phyloP scores from a whole-genome alignment of 2,888 invertebrate genomes.

The Parascotia fuliginaria region DNA sequence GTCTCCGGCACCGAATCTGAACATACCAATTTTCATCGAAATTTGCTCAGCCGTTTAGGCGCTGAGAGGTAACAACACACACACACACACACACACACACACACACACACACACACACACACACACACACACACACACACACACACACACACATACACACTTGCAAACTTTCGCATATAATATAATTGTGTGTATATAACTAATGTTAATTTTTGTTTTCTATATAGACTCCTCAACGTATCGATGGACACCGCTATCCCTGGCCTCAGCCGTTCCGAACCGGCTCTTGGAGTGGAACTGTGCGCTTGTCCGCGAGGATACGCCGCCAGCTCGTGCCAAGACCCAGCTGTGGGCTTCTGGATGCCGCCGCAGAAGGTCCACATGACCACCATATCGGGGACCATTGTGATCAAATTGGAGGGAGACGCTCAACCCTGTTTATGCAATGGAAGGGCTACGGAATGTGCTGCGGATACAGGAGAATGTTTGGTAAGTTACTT shows the following conservation, averaged over 20 bases:
- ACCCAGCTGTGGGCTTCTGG: slow-evolving; percentile 93
- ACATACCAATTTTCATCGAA: too few species aligned
- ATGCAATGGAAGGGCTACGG: slow-evolving; percentile 91
- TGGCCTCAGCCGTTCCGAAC: slow-evolving; percentile 87
- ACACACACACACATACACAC: too few species aligned
- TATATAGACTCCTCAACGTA: slow-evolving; percentile 89
- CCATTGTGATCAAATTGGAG: slow-evolving; percentile 91
- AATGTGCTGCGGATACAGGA: slow-evolving; percentile 94
- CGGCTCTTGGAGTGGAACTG: slow-evolving; percentile 93
- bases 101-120: too few species aligned
- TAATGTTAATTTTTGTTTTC: too few species aligned
- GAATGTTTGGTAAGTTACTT: slow-evolving; percentile 89
- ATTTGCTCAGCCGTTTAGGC: too few species aligned
- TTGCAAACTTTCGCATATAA: too few species aligned
- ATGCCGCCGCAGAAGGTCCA: slow-evolving; percentile 82
- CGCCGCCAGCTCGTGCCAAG: slow-evolving; percentile 95
- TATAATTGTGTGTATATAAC: too few species aligned
- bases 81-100: too few species aligned
- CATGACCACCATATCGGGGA: slow-evolving; percentile 84
- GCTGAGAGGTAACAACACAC: too few species aligned
- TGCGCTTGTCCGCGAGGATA: slow-evolving; percentile 94
- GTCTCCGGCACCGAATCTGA: too few species aligned
- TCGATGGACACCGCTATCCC: slow-evolving; percentile 93
- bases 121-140: too few species aligned
- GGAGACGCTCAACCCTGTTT: slow-evolving; percentile 92